phyloP scores from a whole-genome alignment of 1,140 invertebrate genomes.

The Halesus radiatus region DNA sequence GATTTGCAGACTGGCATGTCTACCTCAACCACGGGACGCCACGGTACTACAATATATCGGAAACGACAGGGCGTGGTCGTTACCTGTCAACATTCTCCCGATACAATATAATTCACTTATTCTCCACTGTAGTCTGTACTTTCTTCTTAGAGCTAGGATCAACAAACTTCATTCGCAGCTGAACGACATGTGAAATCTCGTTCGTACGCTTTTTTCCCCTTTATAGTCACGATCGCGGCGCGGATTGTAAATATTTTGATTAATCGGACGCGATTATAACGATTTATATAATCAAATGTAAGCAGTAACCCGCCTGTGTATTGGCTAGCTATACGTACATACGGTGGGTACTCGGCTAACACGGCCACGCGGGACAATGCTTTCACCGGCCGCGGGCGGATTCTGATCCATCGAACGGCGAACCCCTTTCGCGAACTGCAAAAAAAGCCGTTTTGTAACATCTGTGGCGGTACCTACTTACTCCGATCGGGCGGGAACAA shows the following conservation, averaged over 20 bases:
- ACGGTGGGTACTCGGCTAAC: not conserved
- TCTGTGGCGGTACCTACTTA: not conserved
- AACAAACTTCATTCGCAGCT: constrained; percentile 39
- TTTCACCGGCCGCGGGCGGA: constrained; percentile 41
- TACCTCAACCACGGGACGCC: not conserved
- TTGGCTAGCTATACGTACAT: too few species aligned
- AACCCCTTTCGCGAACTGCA: constrained; percentile 24
- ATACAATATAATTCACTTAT: constrained; percentile 9
- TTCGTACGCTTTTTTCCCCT: constrained; percentile 21
- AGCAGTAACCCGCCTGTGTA: not conserved
- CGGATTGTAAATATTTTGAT: constrained; percentile 43
- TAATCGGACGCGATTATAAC: constrained; percentile 38
- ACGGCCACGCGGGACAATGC: constrained; percentile 22
- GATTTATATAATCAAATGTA: constrained; percentile 43
- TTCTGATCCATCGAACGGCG: not conserved
- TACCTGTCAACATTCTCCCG: constrained; percentile 19
- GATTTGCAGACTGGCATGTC: too few species aligned
- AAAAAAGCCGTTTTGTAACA: constrained; percentile 21
- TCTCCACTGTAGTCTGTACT: not conserved
- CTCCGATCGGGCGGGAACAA: not conserved
- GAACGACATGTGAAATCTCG: constrained; percentile 42
- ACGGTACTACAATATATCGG: not conserved
- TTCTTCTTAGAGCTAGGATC: constrained; percentile 42
- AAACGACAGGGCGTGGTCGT: constrained; percentile 27
- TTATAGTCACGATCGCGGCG: constrained; percentile 34